phyloP scores from a whole-genome alignment of 2,888 invertebrate species.

The Tipula helvola region DNA sequence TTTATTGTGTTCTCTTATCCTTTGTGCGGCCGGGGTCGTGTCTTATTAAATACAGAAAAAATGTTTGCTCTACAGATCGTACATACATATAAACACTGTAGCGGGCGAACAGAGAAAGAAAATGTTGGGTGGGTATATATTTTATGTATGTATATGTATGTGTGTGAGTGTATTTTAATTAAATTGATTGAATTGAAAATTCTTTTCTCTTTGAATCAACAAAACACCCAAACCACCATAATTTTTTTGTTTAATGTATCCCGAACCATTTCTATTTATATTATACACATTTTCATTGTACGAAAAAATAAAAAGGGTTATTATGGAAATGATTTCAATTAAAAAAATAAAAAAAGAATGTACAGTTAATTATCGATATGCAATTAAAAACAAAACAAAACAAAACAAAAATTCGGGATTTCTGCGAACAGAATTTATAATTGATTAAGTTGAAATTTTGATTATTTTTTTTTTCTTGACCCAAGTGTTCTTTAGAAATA shows the following conservation, averaged over 20 bases:
- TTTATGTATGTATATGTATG: not conserved
- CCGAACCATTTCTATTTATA: not conserved
- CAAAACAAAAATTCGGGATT: not conserved
- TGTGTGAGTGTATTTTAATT: not conserved
- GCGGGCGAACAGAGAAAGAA: not conserved
- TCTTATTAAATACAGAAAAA: not conserved
- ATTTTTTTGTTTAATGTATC: too few relatives aligned
- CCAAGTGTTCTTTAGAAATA: not conserved
- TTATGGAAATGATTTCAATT: not conserved
- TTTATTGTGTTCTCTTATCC: not conserved
- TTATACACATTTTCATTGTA: not conserved
- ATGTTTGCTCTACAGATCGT: not conserved
- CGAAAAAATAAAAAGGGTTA: not conserved
- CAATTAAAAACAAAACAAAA: not conserved
- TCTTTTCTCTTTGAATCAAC: not conserved
- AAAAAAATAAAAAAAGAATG: not conserved
- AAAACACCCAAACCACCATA: not conserved
- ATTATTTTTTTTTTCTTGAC: not conserved
- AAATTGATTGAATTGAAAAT: not conserved
- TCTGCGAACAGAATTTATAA: not conserved
- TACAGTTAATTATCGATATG: slow-evolving; percentile 4
- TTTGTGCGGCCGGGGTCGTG: not conserved
- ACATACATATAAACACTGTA: not conserved
- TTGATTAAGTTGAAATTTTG: not conserved
- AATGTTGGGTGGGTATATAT: not conserved